Base-by-base conservation (phyloP, 2,797 vertebrate species). In the Pipistrellus pygmaeus region DNA sequence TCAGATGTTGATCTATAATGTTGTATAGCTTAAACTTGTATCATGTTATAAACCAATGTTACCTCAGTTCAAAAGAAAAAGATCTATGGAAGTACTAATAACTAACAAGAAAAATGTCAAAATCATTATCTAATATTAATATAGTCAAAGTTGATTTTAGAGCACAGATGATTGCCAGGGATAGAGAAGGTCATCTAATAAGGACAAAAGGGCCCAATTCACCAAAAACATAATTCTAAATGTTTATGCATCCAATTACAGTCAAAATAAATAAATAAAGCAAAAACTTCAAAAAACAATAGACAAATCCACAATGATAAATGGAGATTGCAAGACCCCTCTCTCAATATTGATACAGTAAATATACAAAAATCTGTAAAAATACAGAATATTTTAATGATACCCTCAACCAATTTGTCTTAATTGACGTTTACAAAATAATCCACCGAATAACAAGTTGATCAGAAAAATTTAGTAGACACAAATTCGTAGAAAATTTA, bases 101-200 rank as follows among this genome's bases (percentile, higher is more conserved):
- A 69, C 38, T 51, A 91, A 32, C 32, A 48, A 51, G 9, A 75
- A 93, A 94, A 78, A 53, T 30, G 18, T 51, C 35, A 75, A 88
- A 96, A 85, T 82, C 48, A 3, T 53, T 30, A 68, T n/a, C 73
- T 85, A 85, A 78, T 51, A 90, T 90, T 88, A 93, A 87, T 14
- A 55, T 20, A 76, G 18, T 1, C 18, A 87, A 87, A 87, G 7
- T 84, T 46, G 14, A 85, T 64, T 97, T 91, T 83, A 87, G 75
- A 84, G 10, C 44, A 89, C 18, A 64, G 41, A 85, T 21, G 62
- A 46, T 88, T 68, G 78, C 32, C 30, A 64, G 46, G n/a, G 32
- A 72, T 27, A 91, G 48, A 88, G 27, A 95, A 57, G 13, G 4
- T 76, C 9, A 96, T 66, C 84, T 83, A 89, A 69, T 76, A 88